A percentile compares a stretch with the other conserved stretches of the same genome.
Conservation (phyloP, 2,888 invertebrate genomes). For the Yponomeuta malinellus region DNA sequence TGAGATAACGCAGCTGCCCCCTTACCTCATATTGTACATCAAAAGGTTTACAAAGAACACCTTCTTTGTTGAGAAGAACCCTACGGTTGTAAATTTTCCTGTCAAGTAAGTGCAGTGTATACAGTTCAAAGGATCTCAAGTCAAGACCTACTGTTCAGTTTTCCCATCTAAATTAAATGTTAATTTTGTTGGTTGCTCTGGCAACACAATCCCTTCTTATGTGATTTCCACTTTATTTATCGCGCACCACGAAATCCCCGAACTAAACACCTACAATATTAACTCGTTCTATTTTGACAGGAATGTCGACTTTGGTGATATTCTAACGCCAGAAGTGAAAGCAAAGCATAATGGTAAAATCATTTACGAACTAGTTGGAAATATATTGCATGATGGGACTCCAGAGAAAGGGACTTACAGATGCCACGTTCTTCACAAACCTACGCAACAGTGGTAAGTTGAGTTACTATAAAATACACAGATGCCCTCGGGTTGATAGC, state of each 20-base stretch:
- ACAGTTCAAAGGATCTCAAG: too few relatives aligned
- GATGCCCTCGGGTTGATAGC: too few relatives aligned
- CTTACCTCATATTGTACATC: conserved; percentile 96
- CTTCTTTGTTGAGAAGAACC: conserved; percentile 99
- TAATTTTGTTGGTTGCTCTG: too few relatives aligned
- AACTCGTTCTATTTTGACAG: conserved; percentile 59
- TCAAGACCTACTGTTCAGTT: too few relatives aligned
- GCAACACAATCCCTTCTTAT: too few relatives aligned
- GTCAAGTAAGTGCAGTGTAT: conserved; percentile 86
- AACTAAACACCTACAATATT: too few relatives aligned
- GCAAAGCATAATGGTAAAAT: conserved; percentile 85
- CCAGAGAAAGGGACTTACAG: conserved; percentile 96
- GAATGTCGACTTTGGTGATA: conserved; percentile 97
- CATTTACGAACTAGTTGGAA: conserved; percentile 97
- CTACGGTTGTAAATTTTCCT: conserved; percentile 99
- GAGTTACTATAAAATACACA: not conserved
- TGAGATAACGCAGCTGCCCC: conserved; percentile 94
- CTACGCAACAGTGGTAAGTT: conserved; percentile 85
- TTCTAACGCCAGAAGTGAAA: conserved; percentile 89
- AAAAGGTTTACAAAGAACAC: conserved; percentile 99
- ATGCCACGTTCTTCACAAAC: conserved; percentile 93
- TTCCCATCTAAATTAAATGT: too few relatives aligned
- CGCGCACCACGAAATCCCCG: too few relatives aligned
- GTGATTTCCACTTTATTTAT: too few relatives aligned
- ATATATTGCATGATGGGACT: conserved; percentile 98